Evolutionary conservation across 2,888 invertebrate genomes (phyloP).

Genomic region (Amphipyra tragopoginis): DNA sequence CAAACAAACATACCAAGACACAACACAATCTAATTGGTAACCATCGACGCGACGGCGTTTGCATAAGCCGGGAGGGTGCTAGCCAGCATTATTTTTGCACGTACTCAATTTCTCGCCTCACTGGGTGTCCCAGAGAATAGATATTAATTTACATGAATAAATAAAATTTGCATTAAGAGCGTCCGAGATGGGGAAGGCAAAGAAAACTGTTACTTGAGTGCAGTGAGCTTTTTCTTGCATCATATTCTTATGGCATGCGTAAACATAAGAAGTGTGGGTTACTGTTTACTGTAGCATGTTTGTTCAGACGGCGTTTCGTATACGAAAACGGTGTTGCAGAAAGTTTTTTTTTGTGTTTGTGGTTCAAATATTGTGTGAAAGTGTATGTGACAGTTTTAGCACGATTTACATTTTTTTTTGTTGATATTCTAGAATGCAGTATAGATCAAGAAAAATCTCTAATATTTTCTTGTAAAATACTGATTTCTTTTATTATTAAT

Average conservation of each 20-base stretch:
- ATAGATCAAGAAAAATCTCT: too few species aligned
- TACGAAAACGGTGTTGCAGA: slow-evolving; percentile 29
- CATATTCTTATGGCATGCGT: slow-evolving; percentile 57
- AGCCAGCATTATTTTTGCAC: slow-evolving; percentile 87
- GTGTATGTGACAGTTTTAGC: background rate
- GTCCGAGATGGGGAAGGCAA: slow-evolving; percentile 72
- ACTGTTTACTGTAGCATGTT: slow-evolving; percentile 49
- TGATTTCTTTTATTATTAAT: too few species aligned
- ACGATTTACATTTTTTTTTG: background rate
- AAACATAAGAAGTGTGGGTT: slow-evolving; percentile 47
- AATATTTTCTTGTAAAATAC: background rate
- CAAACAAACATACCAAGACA: slow-evolving; percentile 49
- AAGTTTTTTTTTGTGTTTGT: slow-evolving; percentile 12
- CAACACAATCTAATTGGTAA: slow-evolving; percentile 80
- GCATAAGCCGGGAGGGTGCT: slow-evolving; percentile 72
- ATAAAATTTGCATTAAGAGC: slow-evolving; percentile 89
- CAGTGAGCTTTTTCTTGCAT: slow-evolving; percentile 61
- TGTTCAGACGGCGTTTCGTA: slow-evolving; percentile 42
- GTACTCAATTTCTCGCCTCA: slow-evolving; percentile 89
- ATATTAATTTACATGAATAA: slow-evolving; percentile 90
- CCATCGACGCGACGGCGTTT: slow-evolving; percentile 74
- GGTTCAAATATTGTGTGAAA: slow-evolving; percentile 17
- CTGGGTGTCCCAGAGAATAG: slow-evolving; percentile 85
- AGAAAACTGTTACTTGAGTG: slow-evolving; percentile 78
- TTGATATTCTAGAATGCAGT: background rate